Conservation (phyloP, 1,140 invertebrate genomes). For the Bombus vancouverensis region DNA sequence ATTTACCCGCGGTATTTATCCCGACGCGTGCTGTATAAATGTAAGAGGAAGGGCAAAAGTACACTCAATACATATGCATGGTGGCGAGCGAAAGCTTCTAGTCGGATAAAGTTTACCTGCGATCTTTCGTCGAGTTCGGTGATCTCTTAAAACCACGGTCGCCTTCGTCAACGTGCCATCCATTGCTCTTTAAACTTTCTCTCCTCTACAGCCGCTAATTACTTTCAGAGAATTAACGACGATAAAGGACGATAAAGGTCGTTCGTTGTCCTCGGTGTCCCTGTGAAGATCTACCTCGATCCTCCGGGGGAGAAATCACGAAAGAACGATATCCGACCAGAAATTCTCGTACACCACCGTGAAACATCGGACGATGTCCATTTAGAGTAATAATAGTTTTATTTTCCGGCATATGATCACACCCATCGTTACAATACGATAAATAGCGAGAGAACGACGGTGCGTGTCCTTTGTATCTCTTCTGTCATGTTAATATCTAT, state of each 20-base stretch:
- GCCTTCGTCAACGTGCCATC: no score
- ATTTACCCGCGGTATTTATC: background rate
- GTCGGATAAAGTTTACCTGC: background rate
- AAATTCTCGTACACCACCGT: background rate
- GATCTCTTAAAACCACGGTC: background rate
- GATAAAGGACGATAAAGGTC: background rate
- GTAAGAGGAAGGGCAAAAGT: background rate
- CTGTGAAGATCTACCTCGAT: no score
- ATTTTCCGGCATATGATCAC: conserved; percentile 60
- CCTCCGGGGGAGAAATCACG: background rate
- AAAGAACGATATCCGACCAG: background rate
- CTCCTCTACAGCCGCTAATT: no score
- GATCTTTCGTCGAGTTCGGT: background rate
- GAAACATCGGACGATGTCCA: background rate
- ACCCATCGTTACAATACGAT: conserved; percentile 68
- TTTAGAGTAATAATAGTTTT: conserved; percentile 56
- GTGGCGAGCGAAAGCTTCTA: background rate
- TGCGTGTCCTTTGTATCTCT: conserved; percentile 40
- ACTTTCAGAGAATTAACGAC: background rate
- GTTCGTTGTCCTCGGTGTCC: no score
- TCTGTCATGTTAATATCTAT: conserved; percentile 48
- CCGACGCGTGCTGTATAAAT: background rate
- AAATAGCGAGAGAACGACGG: conserved; percentile 65
- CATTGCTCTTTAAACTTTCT: background rate
- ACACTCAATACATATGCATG: background rate